A percentile compares a stretch with the other conserved stretches of the same genome.
Conservation (phyloP, 1,140 invertebrate species). For the Halesus radiatus region DNA sequence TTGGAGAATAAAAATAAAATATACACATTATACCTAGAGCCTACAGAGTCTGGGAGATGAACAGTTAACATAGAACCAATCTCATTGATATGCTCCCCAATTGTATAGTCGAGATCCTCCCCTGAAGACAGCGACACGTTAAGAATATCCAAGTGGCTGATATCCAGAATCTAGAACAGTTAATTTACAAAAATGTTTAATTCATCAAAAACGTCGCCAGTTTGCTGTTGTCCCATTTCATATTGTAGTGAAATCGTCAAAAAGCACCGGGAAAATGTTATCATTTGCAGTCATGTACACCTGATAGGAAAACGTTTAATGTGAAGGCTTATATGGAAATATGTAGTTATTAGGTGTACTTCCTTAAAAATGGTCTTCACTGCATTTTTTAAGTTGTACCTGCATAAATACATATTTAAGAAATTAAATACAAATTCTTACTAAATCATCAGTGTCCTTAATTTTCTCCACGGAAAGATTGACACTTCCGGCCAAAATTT, state of each 20-base stretch:
- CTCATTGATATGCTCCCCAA: conserved; percentile 74
- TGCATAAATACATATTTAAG: too few species aligned
- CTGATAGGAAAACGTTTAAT: too few species aligned
- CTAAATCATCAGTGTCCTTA: conserved; percentile 50
- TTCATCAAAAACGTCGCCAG: background rate
- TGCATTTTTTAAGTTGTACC: background rate
- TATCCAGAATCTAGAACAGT: conserved; percentile 82
- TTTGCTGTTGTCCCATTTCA: too few species aligned
- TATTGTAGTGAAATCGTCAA: too few species aligned
- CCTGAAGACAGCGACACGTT: conserved; percentile 71
- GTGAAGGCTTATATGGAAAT: too few species aligned
- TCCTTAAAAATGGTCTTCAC: too few species aligned
- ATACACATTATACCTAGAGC: conserved; percentile 60
- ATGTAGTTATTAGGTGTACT: too few species aligned
- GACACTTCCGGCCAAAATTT: conserved; percentile 73
- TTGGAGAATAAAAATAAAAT: too few species aligned
- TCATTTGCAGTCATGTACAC: too few species aligned
- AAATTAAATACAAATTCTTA: background rate
- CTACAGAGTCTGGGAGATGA: conserved; percentile 71
- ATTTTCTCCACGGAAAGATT: conserved; percentile 73
- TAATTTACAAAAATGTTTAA: conserved; percentile 12
- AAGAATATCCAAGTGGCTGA: conserved; percentile 78
- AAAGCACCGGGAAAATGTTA: too few species aligned
- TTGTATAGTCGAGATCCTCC: conserved; percentile 73
- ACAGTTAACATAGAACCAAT: conserved; percentile 87